Conservation (phyloP, 2,797 vertebrate species). For the Oceanodroma leucorhoa region DNA sequence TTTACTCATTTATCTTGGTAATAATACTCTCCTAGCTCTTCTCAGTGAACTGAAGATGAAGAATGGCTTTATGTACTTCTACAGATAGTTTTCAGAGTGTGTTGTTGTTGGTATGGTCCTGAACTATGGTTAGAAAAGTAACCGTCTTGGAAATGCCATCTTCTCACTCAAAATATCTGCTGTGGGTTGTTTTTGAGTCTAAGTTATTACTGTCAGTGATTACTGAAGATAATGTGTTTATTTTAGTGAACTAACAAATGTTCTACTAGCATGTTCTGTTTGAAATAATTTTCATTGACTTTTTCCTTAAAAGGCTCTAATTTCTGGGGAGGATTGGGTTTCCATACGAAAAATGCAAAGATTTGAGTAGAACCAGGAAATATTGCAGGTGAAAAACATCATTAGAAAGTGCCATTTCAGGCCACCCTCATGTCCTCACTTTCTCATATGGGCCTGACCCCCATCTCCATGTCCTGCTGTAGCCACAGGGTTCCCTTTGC, state of each 20-base stretch:
- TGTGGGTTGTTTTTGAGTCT: background rate
- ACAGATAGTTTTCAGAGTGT: background rate
- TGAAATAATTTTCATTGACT: background rate
- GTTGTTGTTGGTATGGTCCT: background rate
- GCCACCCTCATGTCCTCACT: background rate
- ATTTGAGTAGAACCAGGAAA: background rate
- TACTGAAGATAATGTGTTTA: background rate
- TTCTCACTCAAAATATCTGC: background rate
- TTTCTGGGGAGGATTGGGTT: background rate
- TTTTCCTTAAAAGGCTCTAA: conserved; percentile 1
- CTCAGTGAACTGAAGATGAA: background rate
- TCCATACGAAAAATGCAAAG: background rate
- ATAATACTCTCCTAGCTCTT: background rate
- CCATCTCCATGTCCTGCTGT: background rate
- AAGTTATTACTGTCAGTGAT: background rate
- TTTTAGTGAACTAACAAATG: background rate
- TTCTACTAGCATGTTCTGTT: background rate
- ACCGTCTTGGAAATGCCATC: background rate
- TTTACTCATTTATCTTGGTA: background rate
- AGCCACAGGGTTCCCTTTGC: background rate
- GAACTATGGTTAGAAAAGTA: background rate
- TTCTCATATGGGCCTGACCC: background rate
- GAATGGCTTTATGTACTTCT: background rate
- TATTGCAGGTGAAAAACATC: background rate
- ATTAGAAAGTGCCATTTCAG: background rate